These are phyloP conservation scores for Cygnus atratus DNA, from an alignment of 2,113 vertebrate species.

Conservation along the genomic window DNA sequence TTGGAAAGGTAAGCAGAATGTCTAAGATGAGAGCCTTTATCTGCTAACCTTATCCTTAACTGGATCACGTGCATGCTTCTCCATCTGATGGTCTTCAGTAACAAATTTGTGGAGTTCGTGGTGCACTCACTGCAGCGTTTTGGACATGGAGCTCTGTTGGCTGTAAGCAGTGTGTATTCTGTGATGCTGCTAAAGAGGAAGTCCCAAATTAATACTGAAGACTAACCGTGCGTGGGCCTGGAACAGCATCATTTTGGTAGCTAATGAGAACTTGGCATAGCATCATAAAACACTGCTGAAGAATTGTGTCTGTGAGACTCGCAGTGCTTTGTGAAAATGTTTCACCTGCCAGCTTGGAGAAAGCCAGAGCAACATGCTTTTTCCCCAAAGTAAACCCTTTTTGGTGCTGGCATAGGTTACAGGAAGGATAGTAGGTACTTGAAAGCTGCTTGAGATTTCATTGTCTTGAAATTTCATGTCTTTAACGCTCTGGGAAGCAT, in stretches of 20 bases:
- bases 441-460: not conserved
- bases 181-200: not conserved
- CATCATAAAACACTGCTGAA: not conserved
- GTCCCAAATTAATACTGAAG: not conserved
- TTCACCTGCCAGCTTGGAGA: not conserved
- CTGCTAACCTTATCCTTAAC: not conserved
- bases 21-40: not conserved
- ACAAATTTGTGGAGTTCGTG: not conserved
- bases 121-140: fast-evolving
- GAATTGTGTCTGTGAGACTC: not conserved
- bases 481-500: not conserved
- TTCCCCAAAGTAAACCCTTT: not conserved
- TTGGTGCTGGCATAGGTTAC: not conserved
- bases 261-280: not conserved
- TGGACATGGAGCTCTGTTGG: fast-evolving
- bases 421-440: not conserved
- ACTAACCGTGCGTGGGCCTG: not conserved
- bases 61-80: fast-evolving
- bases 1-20: not conserved
- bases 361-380: not conserved
- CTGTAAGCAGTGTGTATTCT: not conserved
- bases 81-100: not conserved
- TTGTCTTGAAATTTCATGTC: not conserved
- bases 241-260: not conserved
- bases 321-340: not conserved